These are phyloP conservation scores for Nymphalis c-album DNA, from an alignment of 2,888 invertebrate genomes.

Conservation along the genomic window DNA sequence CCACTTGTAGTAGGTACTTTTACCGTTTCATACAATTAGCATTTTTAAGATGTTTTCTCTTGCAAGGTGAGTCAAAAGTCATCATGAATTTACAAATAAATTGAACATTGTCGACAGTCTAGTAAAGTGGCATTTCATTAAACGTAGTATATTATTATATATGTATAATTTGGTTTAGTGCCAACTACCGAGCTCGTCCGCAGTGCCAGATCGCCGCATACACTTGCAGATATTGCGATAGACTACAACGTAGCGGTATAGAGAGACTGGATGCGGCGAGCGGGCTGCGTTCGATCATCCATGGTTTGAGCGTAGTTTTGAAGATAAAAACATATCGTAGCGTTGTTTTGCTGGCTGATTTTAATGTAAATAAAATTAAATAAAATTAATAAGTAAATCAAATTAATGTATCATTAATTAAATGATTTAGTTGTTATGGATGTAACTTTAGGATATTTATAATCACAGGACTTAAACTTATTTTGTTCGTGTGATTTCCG, in stretches of 20 bases:
- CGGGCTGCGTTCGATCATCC: not conserved
- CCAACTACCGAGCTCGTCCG: slow-evolving; percentile 42
- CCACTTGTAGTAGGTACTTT: too few relatives aligned
- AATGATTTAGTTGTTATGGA: too few relatives aligned
- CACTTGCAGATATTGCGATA: slow-evolving; percentile 53
- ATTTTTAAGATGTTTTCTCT: too few relatives aligned
- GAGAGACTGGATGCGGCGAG: slow-evolving; percentile 13
- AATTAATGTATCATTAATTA: too few relatives aligned
- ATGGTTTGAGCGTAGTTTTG: not conserved
- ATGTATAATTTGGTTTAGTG: slow-evolving; percentile 44
- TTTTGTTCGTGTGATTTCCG: too few relatives aligned
- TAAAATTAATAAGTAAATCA: too few relatives aligned
- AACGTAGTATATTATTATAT: slow-evolving; percentile 31
- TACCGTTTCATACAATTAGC: too few relatives aligned
- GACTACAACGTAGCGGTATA: slow-evolving; percentile 10
- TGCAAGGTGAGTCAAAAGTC: not conserved
- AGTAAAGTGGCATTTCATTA: slow-evolving; percentile 37
- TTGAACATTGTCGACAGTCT: slow-evolving; percentile 20
- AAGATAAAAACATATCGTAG: not conserved
- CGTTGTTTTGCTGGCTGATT: too few relatives aligned
- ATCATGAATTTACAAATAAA: slow-evolving; percentile 22
- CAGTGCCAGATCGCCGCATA: slow-evolving; percentile 52
- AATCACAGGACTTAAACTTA: too few relatives aligned
- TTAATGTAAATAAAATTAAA: too few relatives aligned
- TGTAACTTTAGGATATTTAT: too few relatives aligned